Conservation (phyloP, 53 echinoderm and acorn worm species). For the Zoroaster sp. region DNA sequence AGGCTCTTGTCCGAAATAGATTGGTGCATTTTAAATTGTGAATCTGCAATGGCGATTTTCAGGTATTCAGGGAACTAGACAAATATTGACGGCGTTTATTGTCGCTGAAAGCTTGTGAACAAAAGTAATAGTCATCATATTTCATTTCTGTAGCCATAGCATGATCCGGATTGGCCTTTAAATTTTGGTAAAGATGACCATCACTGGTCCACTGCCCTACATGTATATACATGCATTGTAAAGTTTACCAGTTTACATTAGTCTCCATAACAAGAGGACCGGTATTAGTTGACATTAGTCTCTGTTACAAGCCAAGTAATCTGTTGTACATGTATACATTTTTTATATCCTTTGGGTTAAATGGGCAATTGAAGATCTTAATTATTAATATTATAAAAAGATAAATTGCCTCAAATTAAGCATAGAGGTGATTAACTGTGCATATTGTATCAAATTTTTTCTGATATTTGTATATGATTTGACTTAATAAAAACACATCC, state of each 20-base stretch:
- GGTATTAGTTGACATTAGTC: not conserved
- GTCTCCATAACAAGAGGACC: not conserved
- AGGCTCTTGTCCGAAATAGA: no score
- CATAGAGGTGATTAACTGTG: conserved; percentile 14
- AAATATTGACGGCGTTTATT: no score
- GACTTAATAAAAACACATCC: not conserved
- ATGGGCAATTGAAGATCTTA: conserved; percentile 29
- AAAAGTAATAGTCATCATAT: no score
- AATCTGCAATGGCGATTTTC: no score
- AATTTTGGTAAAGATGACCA: no score
- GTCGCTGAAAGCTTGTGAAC: no score
- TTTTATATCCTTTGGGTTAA: not conserved
- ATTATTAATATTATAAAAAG: conserved; percentile 1
- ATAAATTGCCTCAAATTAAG: not conserved
- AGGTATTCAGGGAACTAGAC: no score
- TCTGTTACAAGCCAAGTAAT: not conserved
- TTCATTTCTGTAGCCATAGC: no score
- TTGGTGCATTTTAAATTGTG: no score
- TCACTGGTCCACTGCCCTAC: not conserved
- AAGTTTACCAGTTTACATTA: not conserved
- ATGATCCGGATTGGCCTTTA: no score
- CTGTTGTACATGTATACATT: not conserved
- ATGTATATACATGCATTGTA: not conserved
- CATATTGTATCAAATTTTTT: conserved; percentile 51
- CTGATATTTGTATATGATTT: conserved; percentile 54